Percentiles rank a stretch among this genome's conserved stretches.
Conservation (phyloP, 2,797 vertebrate species). For the Acanthornis magna region DNA sequence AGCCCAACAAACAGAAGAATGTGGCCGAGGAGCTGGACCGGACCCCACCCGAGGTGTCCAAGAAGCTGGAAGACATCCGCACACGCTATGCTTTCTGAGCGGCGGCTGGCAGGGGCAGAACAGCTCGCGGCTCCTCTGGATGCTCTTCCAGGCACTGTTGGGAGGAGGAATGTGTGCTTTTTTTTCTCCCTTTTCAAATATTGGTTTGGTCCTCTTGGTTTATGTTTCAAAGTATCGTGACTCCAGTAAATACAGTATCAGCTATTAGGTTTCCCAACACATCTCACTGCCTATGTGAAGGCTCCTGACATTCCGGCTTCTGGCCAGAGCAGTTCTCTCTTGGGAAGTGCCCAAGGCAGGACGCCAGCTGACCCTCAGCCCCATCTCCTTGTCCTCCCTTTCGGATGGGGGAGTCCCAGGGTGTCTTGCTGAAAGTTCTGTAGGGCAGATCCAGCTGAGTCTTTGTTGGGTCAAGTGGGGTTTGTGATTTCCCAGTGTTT, state of each 20-base stretch:
- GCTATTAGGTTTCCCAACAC: background rate
- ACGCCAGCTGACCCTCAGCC: background rate
- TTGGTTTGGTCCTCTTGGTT: conserved; percentile 7
- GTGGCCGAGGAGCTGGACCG: conserved; percentile 95
- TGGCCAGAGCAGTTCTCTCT: background rate
- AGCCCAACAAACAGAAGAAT: conserved; percentile 97
- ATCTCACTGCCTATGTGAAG: background rate
- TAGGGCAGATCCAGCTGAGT: background rate
- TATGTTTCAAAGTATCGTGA: background rate
- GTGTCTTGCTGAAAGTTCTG: background rate
- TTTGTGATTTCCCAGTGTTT: background rate
- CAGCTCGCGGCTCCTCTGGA: background rate
- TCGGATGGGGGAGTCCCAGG: background rate
- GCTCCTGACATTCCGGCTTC: background rate
- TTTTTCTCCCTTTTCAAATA: background rate
- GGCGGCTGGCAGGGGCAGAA: background rate
- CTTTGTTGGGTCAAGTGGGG: background rate
- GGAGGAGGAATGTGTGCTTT: background rate
- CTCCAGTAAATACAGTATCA: background rate
- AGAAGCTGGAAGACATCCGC: conserved; percentile 97
- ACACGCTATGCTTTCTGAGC: conserved; percentile 95
- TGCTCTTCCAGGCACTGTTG: background rate
- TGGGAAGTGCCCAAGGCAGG: background rate
- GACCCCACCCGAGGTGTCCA: conserved; percentile 96
- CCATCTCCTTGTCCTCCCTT: background rate